These are phyloP conservation scores for Mya arenaria DNA, from an alignment of 1,140 invertebrate genomes.

Conservation along the genomic window DNA sequence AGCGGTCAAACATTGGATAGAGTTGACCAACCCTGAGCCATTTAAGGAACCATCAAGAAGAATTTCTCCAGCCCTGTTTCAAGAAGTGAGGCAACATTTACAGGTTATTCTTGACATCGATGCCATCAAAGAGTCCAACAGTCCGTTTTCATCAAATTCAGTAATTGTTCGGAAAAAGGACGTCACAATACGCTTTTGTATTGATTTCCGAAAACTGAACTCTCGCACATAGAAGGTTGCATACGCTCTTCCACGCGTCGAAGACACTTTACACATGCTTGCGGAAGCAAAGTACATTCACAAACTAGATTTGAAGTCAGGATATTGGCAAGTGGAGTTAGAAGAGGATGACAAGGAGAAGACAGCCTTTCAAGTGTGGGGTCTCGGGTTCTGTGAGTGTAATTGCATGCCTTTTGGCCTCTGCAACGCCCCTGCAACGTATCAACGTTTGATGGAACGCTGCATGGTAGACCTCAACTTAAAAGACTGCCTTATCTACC, in stretches of 20 bases:
- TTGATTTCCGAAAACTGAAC: constrained; percentile 80
- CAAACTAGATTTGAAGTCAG: constrained; percentile 81
- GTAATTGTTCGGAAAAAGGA: constrained; percentile 82
- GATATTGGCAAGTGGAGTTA: constrained; percentile 82
- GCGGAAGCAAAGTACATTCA: constrained; percentile 78
- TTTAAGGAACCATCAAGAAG: neutral
- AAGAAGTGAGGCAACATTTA: constrained; percentile 18
- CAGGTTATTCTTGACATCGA: constrained; percentile 14
- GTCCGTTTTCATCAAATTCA: constrained; percentile 82
- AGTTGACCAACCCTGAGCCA: neutral
- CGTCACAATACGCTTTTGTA: constrained; percentile 81
- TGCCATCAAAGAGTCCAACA: constrained; percentile 25
- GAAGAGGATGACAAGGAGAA: constrained; percentile 54
- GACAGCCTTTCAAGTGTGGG: constrained; percentile 53
- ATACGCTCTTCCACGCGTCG: constrained; percentile 60
- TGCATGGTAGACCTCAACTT: constrained; percentile 48
- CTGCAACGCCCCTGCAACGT: constrained; percentile 62
- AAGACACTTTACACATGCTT: constrained; percentile 66
- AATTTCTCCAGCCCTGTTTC: neutral
- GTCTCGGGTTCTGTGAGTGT: constrained; percentile 54
- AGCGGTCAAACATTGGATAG: neutral
- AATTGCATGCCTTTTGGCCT: constrained; percentile 66
- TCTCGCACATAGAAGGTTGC: constrained; percentile 46
- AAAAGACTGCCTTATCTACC: constrained; percentile 38
- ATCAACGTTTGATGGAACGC: constrained; percentile 67